Conservation (phyloP, 2,113 vertebrate genomes). For the Eonycteris spelaea region DNA sequence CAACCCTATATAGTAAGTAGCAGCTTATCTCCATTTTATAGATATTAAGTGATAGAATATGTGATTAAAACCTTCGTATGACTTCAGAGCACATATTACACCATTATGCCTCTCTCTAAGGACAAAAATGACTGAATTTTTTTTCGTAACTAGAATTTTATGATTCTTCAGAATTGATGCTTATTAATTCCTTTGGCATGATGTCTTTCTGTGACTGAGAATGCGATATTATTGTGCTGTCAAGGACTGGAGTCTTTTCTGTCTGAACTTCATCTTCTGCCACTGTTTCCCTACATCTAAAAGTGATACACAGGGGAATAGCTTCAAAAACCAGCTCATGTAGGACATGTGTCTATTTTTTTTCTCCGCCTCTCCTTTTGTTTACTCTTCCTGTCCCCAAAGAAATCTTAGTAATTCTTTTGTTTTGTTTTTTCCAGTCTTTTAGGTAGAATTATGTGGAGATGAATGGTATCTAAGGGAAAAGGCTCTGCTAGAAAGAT, state of each 20-base stretch:
- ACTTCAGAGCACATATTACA: background rate
- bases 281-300: background rate
- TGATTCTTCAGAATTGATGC: background rate
- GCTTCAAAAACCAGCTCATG: background rate
- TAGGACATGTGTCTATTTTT: background rate
- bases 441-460: background rate
- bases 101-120: background rate
- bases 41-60: background rate
- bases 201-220: background rate
- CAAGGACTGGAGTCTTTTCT: background rate
- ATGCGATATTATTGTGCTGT: background rate
- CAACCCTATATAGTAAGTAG: background rate
- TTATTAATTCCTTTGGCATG: background rate
- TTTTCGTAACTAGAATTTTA: background rate
- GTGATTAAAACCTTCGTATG: background rate
- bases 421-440: background rate
- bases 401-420: slow-evolving; percentile 16
- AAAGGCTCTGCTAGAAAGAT: background rate
- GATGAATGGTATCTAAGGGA: background rate
- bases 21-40: background rate
- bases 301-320: background rate
- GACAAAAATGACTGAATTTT: background rate
- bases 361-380: background rate
- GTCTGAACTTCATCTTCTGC: background rate
- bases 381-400: background rate